These are phyloP conservation scores for Zootoca vivipara DNA, from an alignment of 2,113 vertebrate species.

Conservation along the genomic window DNA sequence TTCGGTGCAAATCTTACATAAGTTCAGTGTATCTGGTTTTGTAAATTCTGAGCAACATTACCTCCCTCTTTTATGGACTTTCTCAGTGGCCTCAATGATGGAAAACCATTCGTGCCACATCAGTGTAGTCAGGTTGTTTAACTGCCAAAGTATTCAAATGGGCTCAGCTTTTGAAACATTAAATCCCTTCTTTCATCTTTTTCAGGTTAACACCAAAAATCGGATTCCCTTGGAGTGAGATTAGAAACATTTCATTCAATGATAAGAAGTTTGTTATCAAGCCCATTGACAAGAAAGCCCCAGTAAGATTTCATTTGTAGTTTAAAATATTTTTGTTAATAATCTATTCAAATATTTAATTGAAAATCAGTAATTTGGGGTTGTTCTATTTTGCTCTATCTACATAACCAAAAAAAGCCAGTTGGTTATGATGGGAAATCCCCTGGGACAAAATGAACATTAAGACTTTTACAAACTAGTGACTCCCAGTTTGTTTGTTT, in stretches of 20 bases:
- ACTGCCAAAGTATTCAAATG: not conserved
- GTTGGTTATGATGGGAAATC: not conserved
- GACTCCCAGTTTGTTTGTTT: too few relatives aligned
- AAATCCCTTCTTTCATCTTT: slow-evolving; percentile 27
- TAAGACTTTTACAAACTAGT: too few relatives aligned
- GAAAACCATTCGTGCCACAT: too few relatives aligned
- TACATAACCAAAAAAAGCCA: not conserved
- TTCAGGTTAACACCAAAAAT: slow-evolving; percentile 95
- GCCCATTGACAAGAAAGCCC: slow-evolving; percentile 96
- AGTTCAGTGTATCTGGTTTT: not conserved
- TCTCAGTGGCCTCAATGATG: not conserved
- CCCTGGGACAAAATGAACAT: not conserved
- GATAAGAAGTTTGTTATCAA: slow-evolving; percentile 99
- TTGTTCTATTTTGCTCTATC: not conserved
- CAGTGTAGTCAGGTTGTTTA: not conserved
- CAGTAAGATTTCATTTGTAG: slow-evolving; percentile 77
- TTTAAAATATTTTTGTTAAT: not conserved
- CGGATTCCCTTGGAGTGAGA: slow-evolving; percentile 98
- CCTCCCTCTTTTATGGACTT: not conserved
- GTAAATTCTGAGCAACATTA: not conserved
- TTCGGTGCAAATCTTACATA: not conserved
- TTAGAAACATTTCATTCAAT: slow-evolving; percentile 97
- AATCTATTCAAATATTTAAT: not conserved
- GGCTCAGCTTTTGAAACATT: not conserved
- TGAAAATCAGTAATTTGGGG: not conserved